Evolutionary conservation across 1,140 invertebrate species (phyloP).

Genomic region (Diorhabda sublineata): DNA sequence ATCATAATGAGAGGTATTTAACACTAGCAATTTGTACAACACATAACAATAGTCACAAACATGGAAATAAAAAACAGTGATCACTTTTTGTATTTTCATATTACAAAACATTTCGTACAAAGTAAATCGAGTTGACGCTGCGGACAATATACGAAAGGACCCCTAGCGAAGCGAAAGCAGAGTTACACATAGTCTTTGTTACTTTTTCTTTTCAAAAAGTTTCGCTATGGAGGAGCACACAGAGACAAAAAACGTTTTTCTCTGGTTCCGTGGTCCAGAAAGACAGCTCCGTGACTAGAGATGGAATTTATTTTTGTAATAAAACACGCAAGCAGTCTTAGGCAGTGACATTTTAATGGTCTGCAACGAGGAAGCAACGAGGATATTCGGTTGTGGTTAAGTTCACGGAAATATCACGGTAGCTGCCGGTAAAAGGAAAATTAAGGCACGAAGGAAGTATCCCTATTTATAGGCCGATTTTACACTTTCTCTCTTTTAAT

Average conservation of each 20-base stretch:
- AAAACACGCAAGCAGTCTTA: conserved; percentile 18
- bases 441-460: background rate
- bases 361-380: conserved; percentile 3
- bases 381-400: background rate
- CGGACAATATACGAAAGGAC: too few species aligned
- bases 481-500: background rate
- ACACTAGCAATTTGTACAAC: too few species aligned
- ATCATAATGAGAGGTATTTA: too few species aligned
- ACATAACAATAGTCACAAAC: too few species aligned
- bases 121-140: too few species aligned
- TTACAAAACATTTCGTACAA: too few species aligned
- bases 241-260: conserved; percentile 7
- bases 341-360: conserved; percentile 15
- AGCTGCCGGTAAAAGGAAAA: background rate
- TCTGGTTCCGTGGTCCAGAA: background rate
- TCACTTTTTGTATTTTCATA: too few species aligned
- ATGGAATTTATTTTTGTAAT: conserved; percentile 20
- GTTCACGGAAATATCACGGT: background rate
- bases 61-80: too few species aligned
- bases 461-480: background rate
- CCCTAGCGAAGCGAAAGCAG: background rate
- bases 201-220: background rate
- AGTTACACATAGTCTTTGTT: background rate
- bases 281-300: conserved; percentile 8
- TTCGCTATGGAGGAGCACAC: background rate